Base-by-base conservation (phyloP, 2,797 vertebrate genomes). In the Myotis planiceps region DNA sequence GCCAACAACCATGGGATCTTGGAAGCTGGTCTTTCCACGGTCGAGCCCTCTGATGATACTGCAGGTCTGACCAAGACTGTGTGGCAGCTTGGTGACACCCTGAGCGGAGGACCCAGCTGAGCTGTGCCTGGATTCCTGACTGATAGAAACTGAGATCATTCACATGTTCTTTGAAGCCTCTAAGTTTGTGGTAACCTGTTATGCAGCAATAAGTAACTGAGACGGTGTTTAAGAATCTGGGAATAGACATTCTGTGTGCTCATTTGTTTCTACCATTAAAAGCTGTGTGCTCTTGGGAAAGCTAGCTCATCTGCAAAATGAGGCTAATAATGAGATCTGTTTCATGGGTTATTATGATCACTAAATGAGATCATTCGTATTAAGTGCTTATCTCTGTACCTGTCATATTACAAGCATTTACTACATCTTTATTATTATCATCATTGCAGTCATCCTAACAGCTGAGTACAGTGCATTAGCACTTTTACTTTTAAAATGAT, bases 301-400 rank as follows among this genome's bases (percentile, higher is more conserved):
- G 53, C 49, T 60, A 66, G n/a, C 29, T 87, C 37, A 79, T 74
- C 65, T 66, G 42, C 49, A 66, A 51, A 87, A 78, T 78, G 47
- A 92, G 42, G 42, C 85, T 66, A 47, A 49, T 65, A 58, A 72
- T 83, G 88, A 79, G n/a, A 55, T 51, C 58, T 82, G 8, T 82
- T 85, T 39, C 39, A 10, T 90, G 69, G 8, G 29, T 63, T 82
- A 60, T 92, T 92, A 45, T 74, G 47, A 37, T 86, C 86, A 86
- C 74, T 89, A 92, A 94, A 55, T 89, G 80, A 94, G 65, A 18
- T 82, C 23, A 92, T 82, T 94, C 58, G 29, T 87, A 74, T 45
- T 18, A n/a, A 49, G 29, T 89, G 39, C 19, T 58, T 84, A 63
- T 66, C 42, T 87, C 63, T 87, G 15, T 72, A 78, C 19, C 34